Conservation (phyloP, 2,113 vertebrate genomes). For the Lophius piscatorius region DNA sequence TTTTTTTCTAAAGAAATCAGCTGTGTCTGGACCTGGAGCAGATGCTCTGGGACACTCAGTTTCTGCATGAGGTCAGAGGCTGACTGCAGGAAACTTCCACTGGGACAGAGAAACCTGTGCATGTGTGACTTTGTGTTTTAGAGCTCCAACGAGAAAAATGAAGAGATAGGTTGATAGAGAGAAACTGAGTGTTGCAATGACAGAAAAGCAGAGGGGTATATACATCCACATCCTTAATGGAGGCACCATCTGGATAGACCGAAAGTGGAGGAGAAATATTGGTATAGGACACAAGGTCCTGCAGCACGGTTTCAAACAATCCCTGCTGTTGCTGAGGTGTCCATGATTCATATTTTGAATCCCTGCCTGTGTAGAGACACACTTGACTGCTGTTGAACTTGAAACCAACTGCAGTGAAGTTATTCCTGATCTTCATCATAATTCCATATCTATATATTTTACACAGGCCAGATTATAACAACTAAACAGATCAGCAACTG, state of each 20-base stretch:
- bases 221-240: conserved; percentile 35
- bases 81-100: conserved; percentile 39
- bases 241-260: conserved; percentile 37
- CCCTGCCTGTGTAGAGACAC: conserved; percentile 47
- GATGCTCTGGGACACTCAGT: conserved; percentile 50
- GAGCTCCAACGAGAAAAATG: not conserved
- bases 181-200: conserved; percentile 3
- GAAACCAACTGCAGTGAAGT: conserved; percentile 18
- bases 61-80: conserved; percentile 46
- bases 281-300: conserved; percentile 16
- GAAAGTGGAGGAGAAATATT: conserved; percentile 21
- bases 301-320: conserved; percentile 58
- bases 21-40: conserved; percentile 47
- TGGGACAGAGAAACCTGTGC: conserved; percentile 16
- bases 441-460: conserved; percentile 16
- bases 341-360: conserved; percentile 47
- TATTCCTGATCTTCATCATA: conserved; percentile 28
- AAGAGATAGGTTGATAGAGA: not conserved
- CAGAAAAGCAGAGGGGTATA: conserved; percentile 27
- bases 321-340: conserved; percentile 50
- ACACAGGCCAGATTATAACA: conserved; percentile 6
- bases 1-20: conserved; percentile 44
- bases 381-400: conserved; percentile 41
- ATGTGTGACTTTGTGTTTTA: conserved; percentile 22
- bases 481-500: not conserved